Percentiles rank a stretch among this genome's conserved stretches.
These are phyloP conservation scores for Catharus fuscescens DNA, from an alignment of 2,113 vertebrate genomes.

Conservation along the genomic window DNA sequence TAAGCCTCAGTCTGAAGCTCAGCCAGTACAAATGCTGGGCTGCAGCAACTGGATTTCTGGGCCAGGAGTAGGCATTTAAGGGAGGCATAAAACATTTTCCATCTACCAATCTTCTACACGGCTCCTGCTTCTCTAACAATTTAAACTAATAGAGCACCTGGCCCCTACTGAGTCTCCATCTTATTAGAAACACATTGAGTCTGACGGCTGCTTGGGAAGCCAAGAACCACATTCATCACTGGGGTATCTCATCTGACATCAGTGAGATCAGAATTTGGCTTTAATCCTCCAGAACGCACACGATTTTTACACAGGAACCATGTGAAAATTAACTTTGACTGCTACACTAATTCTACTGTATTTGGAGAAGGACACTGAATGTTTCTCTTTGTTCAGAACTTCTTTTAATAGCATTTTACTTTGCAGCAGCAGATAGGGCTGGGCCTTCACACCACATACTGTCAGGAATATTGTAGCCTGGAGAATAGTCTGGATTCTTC, in stretches of 20 bases:
- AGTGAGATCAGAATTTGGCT: constrained; percentile 59
- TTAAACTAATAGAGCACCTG: constrained; percentile 41
- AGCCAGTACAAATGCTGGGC: background rate
- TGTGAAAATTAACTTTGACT: constrained; percentile 27
- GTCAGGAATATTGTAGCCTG: background rate
- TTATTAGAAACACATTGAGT: constrained; percentile 56
- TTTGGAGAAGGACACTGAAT: background rate
- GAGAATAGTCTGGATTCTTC: background rate
- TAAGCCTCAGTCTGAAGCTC: background rate
- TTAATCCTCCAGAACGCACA: background rate
- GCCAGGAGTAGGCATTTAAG: background rate
- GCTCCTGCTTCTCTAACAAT: background rate
- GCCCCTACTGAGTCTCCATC: background rate
- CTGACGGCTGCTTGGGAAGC: background rate
- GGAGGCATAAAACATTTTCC: constrained; percentile 27
- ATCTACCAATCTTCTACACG: background rate
- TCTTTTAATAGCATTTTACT: background rate
- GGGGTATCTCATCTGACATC: constrained; percentile 45
- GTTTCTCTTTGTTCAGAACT: background rate
- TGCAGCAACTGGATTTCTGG: background rate
- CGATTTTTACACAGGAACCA: background rate
- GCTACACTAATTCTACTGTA: background rate
- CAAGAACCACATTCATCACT: constrained; percentile 41
- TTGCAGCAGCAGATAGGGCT: background rate
- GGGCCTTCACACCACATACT: background rate